Evolutionary conservation across 35 echinoderm and acorn worm genomes (phyloP).

Genomic region (Diadema setosum): DNA sequence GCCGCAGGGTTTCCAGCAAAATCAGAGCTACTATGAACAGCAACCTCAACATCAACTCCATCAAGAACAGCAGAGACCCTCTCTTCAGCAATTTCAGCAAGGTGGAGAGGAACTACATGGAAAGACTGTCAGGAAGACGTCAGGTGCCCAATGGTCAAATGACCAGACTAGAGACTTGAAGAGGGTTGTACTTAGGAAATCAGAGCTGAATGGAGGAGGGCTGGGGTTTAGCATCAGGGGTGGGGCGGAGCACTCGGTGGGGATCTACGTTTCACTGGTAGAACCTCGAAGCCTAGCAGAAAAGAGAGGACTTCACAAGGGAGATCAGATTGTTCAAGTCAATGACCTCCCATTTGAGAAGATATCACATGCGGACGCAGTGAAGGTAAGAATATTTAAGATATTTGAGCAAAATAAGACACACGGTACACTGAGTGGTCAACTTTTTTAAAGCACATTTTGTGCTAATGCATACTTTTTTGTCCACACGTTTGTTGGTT

Average conservation of each 20-base stretch:
- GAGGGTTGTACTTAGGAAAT: slow-evolving; percentile 82
- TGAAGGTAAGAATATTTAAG: slow-evolving; percentile 70
- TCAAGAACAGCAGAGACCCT: background rate
- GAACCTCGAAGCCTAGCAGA: slow-evolving; percentile 73
- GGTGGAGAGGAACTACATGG: slow-evolving; percentile 64
- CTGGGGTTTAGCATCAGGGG: slow-evolving; percentile 91
- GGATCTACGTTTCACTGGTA: slow-evolving; percentile 93
- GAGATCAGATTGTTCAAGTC: slow-evolving; percentile 83
- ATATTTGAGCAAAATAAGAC: too few relatives aligned
- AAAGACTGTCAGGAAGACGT: slow-evolving; percentile 42
- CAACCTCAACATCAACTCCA: background rate
- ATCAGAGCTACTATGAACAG: background rate
- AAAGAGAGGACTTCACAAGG: slow-evolving; percentile 55
- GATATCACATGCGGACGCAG: slow-evolving; percentile 87
- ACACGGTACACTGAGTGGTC: too few relatives aligned
- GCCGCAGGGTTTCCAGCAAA: slow-evolving; percentile 1
- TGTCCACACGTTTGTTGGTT: too few relatives aligned
- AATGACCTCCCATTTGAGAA: slow-evolving; percentile 91
- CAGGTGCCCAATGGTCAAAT: slow-evolving; percentile 1
- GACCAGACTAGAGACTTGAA: slow-evolving; percentile 62
- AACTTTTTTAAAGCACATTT: too few relatives aligned
- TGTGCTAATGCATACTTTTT: too few relatives aligned
- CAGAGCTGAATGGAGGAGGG: background rate
- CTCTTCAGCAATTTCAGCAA: background rate
- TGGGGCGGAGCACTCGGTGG: slow-evolving; percentile 85